Percentiles rank a stretch among this genome's conserved stretches.
Conservation (phyloP, 2,797 vertebrate genomes). For the Esox masquinongy region DNA sequence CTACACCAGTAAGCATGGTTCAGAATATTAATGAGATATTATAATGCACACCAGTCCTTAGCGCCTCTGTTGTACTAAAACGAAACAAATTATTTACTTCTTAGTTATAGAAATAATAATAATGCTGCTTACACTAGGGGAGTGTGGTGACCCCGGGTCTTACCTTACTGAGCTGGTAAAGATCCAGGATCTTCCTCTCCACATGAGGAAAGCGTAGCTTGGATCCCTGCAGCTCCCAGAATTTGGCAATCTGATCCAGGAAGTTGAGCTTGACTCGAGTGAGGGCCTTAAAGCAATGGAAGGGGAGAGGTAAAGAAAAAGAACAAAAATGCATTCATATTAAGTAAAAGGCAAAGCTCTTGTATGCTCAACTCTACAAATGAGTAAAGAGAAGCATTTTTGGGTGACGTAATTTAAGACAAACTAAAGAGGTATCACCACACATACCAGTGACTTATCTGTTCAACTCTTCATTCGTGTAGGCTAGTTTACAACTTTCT, state of each 20-base stretch:
- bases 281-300: conserved; percentile 81
- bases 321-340: conserved; percentile 1
- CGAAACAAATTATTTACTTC: neutral
- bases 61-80: neutral
- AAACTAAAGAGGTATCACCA: neutral
- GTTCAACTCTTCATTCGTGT: neutral
- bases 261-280: conserved; percentile 97
- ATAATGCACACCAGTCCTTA: neutral
- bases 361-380: neutral
- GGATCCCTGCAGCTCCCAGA: conserved; percentile 98
- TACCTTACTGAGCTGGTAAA: conserved; percentile 96
- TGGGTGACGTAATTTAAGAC: neutral
- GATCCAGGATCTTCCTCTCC: conserved; percentile 92
- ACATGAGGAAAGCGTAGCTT: conserved; percentile 94
- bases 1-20: neutral
- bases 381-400: neutral
- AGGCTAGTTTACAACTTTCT: neutral
- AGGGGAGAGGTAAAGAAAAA: conserved; percentile 14
- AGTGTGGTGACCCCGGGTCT: neutral
- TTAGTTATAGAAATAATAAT: neutral
- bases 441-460: neutral
- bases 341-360: neutral
- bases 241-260: conserved; percentile 96
- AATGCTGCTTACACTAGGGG: neutral
- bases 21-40: neutral